Percentiles rank a stretch among this genome's conserved stretches.
Conservation (phyloP, 2,797 vertebrate genomes). For the Danio albolineatus region DNA sequence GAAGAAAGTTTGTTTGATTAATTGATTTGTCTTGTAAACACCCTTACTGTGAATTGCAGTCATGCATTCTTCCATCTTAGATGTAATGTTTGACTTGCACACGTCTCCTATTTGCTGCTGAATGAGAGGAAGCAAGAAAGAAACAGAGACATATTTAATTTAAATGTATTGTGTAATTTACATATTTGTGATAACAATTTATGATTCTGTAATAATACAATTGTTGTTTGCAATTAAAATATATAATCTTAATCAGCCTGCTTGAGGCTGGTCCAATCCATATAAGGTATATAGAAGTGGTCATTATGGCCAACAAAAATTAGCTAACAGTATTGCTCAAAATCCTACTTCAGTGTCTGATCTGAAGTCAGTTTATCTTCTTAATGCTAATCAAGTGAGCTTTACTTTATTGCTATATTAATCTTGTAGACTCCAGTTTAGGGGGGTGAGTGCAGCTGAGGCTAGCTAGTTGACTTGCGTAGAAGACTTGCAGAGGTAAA, state of each 20-base stretch:
- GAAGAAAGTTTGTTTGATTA: slow-evolving; percentile 9
- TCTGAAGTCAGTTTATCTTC: neutral
- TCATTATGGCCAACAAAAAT: neutral
- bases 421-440: too few relatives aligned
- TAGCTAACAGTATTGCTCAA: neutral
- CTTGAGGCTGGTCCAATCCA: neutral
- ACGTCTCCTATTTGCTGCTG: slow-evolving; percentile 60
- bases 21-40: slow-evolving; percentile 2
- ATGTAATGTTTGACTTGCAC: slow-evolving; percentile 67
- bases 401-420: too few relatives aligned
- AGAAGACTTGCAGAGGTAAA: too few relatives aligned
- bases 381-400: too few relatives aligned
- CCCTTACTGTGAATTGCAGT: slow-evolving; percentile 53
- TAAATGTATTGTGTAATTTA: too few relatives aligned
- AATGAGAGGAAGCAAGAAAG: slow-evolving; percentile 27
- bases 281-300: neutral
- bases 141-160: slow-evolving; percentile 13
- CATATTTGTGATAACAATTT: too few relatives aligned
- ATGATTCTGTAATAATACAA: too few relatives aligned
- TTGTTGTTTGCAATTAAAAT: too few relatives aligned
- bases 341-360: neutral
- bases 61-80: slow-evolving; percentile 66
- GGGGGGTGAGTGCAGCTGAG: too few relatives aligned
- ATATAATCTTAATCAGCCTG: too few relatives aligned
- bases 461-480: too few relatives aligned